Base-by-base conservation (phyloP, 2,888 invertebrate species). In the Athalia cordata region DNA sequence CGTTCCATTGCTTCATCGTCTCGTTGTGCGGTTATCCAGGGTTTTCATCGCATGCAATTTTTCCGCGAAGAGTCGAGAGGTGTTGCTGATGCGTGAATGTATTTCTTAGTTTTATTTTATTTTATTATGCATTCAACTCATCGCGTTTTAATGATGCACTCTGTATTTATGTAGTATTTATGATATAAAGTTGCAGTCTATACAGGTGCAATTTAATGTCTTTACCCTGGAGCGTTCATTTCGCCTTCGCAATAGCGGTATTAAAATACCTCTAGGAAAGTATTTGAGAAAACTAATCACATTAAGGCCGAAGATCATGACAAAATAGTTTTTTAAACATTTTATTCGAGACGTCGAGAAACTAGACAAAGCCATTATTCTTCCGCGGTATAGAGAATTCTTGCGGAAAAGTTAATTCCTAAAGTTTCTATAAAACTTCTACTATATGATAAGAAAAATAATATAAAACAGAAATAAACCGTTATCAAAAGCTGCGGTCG, bases 391-490 rank as follows among this genome's bases (percentile, higher is more conserved):
- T 55, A 72, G 47, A 57, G 72, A 59, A 59, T 47, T 59, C 47
- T 50, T 13, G 13, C 9, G 52, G 15, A 59, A 72, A 72, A 59
- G 57, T 72, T 15, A 45, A 9, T 59, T 15, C 43, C 13, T 57
- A 45, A 72, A 47, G 29, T 29, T 29, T 72, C 52, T 57, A 59
- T 57, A 13, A 5, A 59, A 72, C 45, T 72, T 72, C 13, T 3
- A 45, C 29, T 29, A 2, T 2, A 29, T 29, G 29, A 29, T 29
- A 29, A n/a, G n/a, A 7, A n/a, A 55, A n/a, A 68, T 74, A 62
- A 61, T 15, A 67, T 76, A 81, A 76, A 81, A 81, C 79, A 81
- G 78, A 81, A 78, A 79, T 81, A 81, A 81, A 79, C 80, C 81
- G 77, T 8, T 59, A 59, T 45, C 45, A 45, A 57, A 29, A 72